Base-by-base conservation (phyloP, 2,113 vertebrate species). In the Zapus hudsonius region DNA sequence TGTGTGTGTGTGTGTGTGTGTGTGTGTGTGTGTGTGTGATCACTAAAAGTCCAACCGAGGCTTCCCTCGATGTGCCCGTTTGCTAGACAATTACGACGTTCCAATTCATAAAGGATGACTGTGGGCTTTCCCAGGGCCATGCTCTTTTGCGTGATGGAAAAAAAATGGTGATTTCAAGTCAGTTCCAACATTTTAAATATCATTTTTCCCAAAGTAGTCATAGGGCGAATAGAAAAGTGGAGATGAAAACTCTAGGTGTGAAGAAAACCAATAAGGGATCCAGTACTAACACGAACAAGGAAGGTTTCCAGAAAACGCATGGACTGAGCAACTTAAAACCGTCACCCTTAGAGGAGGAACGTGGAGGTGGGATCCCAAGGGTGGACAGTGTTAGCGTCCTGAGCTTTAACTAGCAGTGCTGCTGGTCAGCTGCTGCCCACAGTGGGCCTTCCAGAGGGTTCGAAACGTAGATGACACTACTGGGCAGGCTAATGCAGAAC, bases 121-220 rank as follows among this genome's bases (percentile, higher is more conserved):
- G 40, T 33, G 23, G 59, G 59, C 59, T 42, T 42, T 52, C 42
- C 13, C 16, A 78, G 12, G 10, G 23, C 15, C 38, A 8, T 61
- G 31, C 81, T 64, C 15, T 80, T 87, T 40, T 63, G 13, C 16
- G 25, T 36, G 31, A 63, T 74, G 31, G 17, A 57, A 27, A 47
- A 63, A 52, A 52, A 52, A 52, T 2, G 22, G 31, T 83, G 1
- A 78, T 83, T 87, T 79, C 63, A 85, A 63, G 33, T 82, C 7
- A 63, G 16, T 66, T 87, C 20, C 31, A 66, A 87, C 40, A 66
- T 66, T 42, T 90, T 86, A 29, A 78, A 92, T 95, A 88, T 80
- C 59, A 36, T 10, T 69, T 80, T 83, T 12, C 2, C 47, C 44
- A 4, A 67, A 40, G 38, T 55, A 16, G 75, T 67, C 33, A 76